Evolutionary conservation across 2,797 vertebrate genomes (phyloP).

Genomic region (Melanotaenia trifasciata): DNA sequence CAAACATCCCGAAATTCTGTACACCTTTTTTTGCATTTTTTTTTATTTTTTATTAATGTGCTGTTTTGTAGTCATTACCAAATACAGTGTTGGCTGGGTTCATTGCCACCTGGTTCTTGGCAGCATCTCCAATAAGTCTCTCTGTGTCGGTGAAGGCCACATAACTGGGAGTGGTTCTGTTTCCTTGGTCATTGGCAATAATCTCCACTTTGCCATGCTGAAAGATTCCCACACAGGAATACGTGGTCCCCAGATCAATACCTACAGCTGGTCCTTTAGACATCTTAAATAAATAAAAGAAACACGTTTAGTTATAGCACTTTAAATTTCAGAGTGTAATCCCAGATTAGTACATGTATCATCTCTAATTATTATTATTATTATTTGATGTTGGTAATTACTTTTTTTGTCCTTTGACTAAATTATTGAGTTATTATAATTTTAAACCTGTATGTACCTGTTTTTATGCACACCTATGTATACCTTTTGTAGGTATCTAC

Average conservation of each 20-base stretch:
- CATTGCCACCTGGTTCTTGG: conserved; percentile 95
- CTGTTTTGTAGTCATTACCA: conserved; percentile 73
- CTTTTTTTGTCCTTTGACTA: not conserved
- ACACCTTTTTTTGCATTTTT: not conserved
- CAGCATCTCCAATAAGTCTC: conserved; percentile 91
- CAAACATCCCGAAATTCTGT: not conserved
- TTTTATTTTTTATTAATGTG: not conserved
- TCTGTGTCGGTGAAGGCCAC: conserved; percentile 92
- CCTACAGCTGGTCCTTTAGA: conserved; percentile 88
- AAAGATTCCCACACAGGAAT: conserved; percentile 89
- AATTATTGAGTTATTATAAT: not conserved
- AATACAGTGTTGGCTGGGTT: conserved; percentile 93
- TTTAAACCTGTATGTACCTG: too few species aligned
- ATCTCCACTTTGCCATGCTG: conserved; percentile 89
- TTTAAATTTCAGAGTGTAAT: conserved; percentile 1
- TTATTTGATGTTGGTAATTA: not conserved
- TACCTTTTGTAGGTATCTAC: not conserved
- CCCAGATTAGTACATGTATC: not conserved
- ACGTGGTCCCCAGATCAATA: conserved; percentile 88
- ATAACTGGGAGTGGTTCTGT: conserved; percentile 92
- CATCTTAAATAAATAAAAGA: conserved; percentile 69
- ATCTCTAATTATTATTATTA: not conserved
- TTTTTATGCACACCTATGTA: not conserved
- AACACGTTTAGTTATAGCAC: not conserved
- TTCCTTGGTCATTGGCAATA: conserved; percentile 88